Base-by-base conservation (phyloP, 2,113 vertebrate species). In the Danionella cerebrum region DNA sequence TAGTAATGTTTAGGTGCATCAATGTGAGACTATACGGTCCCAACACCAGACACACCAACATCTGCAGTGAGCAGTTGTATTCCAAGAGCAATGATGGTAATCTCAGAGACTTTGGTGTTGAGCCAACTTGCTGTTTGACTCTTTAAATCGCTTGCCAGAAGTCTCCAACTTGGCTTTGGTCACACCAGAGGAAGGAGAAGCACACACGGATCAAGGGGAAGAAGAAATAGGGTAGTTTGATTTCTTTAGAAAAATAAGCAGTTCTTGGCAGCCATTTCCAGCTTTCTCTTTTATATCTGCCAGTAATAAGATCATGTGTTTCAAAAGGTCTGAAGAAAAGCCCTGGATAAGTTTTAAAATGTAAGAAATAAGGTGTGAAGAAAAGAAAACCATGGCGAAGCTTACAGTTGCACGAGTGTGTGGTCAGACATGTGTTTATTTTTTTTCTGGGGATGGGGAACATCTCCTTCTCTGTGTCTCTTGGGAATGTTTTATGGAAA, bases 121-220 rank as follows among this genome's bases (percentile, higher is more conserved):
- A 78, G 82, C 79, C 69, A 74, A 80, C 79, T 81, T 77, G 78
- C 85, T 79, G 71, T 45, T 73, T 54, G 36, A 65, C 31, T 77
- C 77, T 82, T 85, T 84, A 79, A 79, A 80, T 82, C 69, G 60
- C 24, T 68, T 38, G 80, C 80, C 79, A 84, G 76, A 76, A 42
- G 79, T 75, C 76, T 33, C 45, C 36, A 33, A 67, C 58, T 45
- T 42, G 18, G 58, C 71, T 75, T 72, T 85, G 84, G 77, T 69
- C 38, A 42, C 52, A 74, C 79, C 83, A 87, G 84, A 84, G 80
- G 76, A 79, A 72, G 24, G 65, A 71, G 60, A 48, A 70, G 67
- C 80, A 78, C 79, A 81, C 74, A 82, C 78, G 79, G 78, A 75
- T 75, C 58, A 41, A 18, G 50, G 39, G 31, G 72, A 71, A 60